Evolutionary conservation across 2,888 invertebrate species (phyloP).

Genomic region (Reticulitermes lucifugus): DNA sequence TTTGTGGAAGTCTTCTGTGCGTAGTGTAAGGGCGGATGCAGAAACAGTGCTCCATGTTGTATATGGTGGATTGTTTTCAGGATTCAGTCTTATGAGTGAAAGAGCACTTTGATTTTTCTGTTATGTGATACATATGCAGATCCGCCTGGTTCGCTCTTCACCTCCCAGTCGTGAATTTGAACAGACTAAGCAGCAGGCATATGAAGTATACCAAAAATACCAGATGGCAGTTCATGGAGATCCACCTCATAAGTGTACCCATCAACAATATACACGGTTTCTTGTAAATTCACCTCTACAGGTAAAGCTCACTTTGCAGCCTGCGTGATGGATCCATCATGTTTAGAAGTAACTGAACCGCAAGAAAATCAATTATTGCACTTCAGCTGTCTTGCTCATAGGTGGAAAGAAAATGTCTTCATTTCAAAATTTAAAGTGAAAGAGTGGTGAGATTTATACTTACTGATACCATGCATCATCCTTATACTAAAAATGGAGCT

Average conservation of each 20-base stretch:
- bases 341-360: background rate
- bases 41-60: no score
- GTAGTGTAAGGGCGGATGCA: no score
- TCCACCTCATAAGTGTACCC: slow-evolving; percentile 77
- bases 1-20: no score
- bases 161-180: slow-evolving; percentile 68
- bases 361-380: background rate
- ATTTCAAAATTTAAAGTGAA: background rate
- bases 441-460: no score
- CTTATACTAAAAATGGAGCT: no score
- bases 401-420: background rate
- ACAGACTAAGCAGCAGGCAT: slow-evolving; percentile 69
- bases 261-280: slow-evolving; percentile 82
- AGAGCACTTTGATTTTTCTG: background rate
- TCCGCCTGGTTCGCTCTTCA: slow-evolving; percentile 75
- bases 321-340: background rate
- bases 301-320: slow-evolving; percentile 67
- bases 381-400: no score
- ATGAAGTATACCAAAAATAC: slow-evolving; percentile 84
- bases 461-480: no score
- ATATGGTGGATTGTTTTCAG: no score
- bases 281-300: slow-evolving; percentile 87
- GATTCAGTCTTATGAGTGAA: no score
- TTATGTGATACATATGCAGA: slow-evolving; percentile 67
- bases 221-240: slow-evolving; percentile 90